Evolutionary conservation across 2,797 vertebrate genomes (phyloP).

Genomic region (Petrocephalus sullivani): DNA sequence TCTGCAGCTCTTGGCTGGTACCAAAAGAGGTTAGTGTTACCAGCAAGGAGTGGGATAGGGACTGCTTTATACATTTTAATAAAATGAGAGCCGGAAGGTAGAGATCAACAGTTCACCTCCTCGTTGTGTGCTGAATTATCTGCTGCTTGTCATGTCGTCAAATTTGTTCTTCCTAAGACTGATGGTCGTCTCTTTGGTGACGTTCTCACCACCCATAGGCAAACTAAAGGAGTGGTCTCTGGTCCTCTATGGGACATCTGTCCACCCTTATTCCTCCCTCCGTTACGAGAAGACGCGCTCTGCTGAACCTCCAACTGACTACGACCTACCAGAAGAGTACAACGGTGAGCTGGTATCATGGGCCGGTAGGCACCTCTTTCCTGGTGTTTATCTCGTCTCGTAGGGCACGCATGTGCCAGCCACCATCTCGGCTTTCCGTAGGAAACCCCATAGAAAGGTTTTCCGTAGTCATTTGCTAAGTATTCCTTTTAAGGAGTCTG

Average conservation of each 20-base stretch:
- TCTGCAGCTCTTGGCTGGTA: constrained; percentile 1
- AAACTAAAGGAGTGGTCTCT: constrained; percentile 98
- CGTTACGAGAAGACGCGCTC: constrained; percentile 78
- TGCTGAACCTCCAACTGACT: constrained; percentile 55
- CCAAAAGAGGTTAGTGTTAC: neutral
- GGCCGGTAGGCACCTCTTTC: neutral
- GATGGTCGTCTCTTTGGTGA: neutral
- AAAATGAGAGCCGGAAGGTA: neutral
- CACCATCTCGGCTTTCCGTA: neutral
- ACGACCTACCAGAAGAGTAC: constrained; percentile 66
- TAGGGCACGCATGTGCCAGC: neutral
- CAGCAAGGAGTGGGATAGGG: neutral
- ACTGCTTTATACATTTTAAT: neutral
- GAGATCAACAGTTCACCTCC: neutral
- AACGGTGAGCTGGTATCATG: constrained; percentile 51
- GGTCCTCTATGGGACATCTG: constrained; percentile 89
- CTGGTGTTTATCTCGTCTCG: neutral
- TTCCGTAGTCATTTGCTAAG: neutral
- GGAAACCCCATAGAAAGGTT: no score
- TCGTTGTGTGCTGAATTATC: neutral
- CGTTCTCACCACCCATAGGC: constrained; percentile 58
- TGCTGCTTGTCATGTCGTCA: neutral
- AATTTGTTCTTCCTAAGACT: neutral
- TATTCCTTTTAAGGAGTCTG: neutral
- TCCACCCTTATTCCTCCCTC: constrained; percentile 79